A percentile compares a stretch with the other conserved stretches of the same genome.
phyloP scores from a whole-genome alignment of 2,888 invertebrate genomes.

The Drosophila lutescens region DNA sequence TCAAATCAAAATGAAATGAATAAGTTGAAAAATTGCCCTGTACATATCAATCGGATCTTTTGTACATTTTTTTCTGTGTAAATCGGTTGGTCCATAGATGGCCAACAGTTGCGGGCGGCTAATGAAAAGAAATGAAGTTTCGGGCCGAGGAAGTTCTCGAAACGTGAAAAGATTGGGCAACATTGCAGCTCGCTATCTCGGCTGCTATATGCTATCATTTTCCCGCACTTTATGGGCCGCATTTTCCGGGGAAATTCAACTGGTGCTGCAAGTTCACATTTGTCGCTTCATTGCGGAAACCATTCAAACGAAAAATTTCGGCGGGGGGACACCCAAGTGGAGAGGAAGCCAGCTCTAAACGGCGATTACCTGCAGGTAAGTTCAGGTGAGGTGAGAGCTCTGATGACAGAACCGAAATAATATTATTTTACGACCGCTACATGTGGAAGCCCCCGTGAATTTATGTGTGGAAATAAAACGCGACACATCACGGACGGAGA shows the following conservation, averaged over 20 bases:
- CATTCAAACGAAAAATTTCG: slow-evolving; percentile 56
- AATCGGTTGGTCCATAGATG: slow-evolving; percentile 46
- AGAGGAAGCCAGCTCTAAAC: slow-evolving; percentile 58
- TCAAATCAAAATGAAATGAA: too few species aligned
- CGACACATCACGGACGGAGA: slow-evolving; percentile 22
- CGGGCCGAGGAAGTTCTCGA: slow-evolving; percentile 31
- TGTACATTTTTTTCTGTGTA: too few species aligned
- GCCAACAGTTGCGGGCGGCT: slow-evolving; percentile 53
- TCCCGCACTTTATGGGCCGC: slow-evolving; percentile 38
- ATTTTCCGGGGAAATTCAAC: slow-evolving; percentile 32
- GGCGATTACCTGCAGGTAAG: slow-evolving; percentile 56
- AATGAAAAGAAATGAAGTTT: slow-evolving; percentile 73
- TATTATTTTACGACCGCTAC: slow-evolving; percentile 67
- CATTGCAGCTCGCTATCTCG: slow-evolving; percentile 31
- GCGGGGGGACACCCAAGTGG: slow-evolving; percentile 71
- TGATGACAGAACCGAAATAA: slow-evolving; percentile 65
- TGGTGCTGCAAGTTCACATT: slow-evolving; percentile 23
- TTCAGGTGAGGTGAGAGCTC: slow-evolving; percentile 24
- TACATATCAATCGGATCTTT: too few species aligned
- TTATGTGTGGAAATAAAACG: slow-evolving; percentile 70
- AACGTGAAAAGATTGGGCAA: slow-evolving; percentile 55
- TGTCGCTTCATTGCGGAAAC: slow-evolving; percentile 51
- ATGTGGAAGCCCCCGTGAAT: slow-evolving; percentile 55
- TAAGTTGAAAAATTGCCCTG: too few species aligned
- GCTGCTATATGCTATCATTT: slow-evolving; percentile 23